Evolutionary conservation across 2,113 vertebrate genomes (phyloP), one percentile per base, ranked within the genome.

Genomic region (Siphamia tubifer): DNA sequence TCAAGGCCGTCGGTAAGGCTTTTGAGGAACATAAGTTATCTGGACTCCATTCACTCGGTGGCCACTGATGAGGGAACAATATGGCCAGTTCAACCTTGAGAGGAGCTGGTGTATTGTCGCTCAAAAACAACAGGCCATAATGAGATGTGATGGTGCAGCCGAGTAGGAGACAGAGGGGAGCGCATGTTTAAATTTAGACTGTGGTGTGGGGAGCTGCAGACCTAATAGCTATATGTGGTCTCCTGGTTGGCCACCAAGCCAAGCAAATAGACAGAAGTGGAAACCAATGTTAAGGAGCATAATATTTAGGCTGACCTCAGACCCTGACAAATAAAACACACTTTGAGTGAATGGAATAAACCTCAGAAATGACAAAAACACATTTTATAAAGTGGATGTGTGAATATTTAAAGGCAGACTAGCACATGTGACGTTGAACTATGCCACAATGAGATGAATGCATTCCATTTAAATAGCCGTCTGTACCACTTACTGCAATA

Each of bases 101-200:
- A 68, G 64, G 57, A 56, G 24, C 53, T 74, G 48, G 52, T 42
- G 60, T 38, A 40, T 38, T 2, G 23, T 55, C 52, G 65, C 44
- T 81, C 44, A 77, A 62, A 85, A 83, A 86, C 63, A 83, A 66
- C 56, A 68, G 54, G 11, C 62, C 72, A 43, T 81, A 78, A 86
- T 72, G 70, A 85, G 73, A 86, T 82, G 56, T 19, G 20, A 73
- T 48, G 42, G 51, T 76, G 45, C 70, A 72, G 63, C n/a, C 21
- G 38, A 69, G 31, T 54, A 53, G 68, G 71, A 73, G 74, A 56
- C 49, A 63, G 32, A 47, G 54, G 74, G 36, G 57, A 74, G 53
- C 52, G 48, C 32, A 48, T 70, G 63, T 56, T 75, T 86, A 88
- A 76, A 89, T 86, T 85, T 87, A 90, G 84, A 55, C 56, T 81